Evolutionary conservation across 2,888 invertebrate species (phyloP).

Genomic region (Tanypteryx hageni): DNA sequence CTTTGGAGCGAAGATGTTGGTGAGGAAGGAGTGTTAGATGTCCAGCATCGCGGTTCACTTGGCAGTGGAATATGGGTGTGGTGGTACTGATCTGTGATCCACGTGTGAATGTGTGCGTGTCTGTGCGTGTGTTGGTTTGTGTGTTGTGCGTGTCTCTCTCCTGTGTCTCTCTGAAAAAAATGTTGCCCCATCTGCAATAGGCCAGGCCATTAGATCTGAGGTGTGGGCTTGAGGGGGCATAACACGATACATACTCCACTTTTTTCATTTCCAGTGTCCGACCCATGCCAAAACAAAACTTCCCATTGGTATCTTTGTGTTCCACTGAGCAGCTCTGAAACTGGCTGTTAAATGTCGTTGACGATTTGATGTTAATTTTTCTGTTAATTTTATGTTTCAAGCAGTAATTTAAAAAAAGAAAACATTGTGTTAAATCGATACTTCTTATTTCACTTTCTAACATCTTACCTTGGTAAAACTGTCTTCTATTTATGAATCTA

Average conservation of each 20-base stretch:
- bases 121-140: conserved; percentile 27
- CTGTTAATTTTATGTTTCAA: conserved; percentile 63
- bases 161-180: conserved; percentile 47
- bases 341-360: conserved; percentile 58
- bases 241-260: conserved; percentile 58
- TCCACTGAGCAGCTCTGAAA: conserved; percentile 52
- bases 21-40: conserved; percentile 61
- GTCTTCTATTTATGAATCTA: conserved; percentile 54
- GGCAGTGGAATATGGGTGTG: conserved; percentile 63
- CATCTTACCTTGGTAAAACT: conserved; percentile 13
- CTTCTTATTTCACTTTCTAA: conserved; percentile 19
- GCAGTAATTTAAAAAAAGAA: conserved; percentile 38
- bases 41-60: conserved; percentile 63
- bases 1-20: conserved; percentile 30
- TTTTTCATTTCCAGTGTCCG: conserved; percentile 49
- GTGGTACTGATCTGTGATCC: conserved; percentile 64
- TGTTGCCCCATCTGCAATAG: conserved; percentile 55
- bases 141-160: conserved; percentile 52
- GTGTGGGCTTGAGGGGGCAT: conserved; percentile 34
- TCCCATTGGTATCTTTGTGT: conserved; percentile 51
- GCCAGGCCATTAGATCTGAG: conserved; percentile 60
- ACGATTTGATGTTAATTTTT: conserved; percentile 57
- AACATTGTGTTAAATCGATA: conserved; percentile 39
- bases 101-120: conserved; percentile 56
- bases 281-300: conserved; percentile 50